These are phyloP conservation scores for Pomacea canaliculata DNA, from an alignment of 2,888 invertebrate species.

Conservation along the genomic window DNA sequence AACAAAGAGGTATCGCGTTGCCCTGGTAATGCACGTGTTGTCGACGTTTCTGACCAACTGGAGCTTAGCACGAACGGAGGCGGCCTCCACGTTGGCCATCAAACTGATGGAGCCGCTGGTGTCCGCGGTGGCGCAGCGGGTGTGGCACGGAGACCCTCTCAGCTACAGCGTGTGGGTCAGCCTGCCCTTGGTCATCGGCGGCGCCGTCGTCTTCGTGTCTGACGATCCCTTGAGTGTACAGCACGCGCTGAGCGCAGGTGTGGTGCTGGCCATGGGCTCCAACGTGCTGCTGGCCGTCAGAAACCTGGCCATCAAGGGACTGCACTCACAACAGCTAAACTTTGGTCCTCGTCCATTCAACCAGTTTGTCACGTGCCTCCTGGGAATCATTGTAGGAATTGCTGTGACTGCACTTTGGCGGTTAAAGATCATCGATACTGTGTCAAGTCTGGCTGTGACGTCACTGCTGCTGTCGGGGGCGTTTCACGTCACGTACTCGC, in stretches of 20 bases:
- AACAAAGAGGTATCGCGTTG: background rate
- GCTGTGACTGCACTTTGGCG: background rate
- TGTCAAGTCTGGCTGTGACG: background rate
- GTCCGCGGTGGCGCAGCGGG: slow-evolving; percentile 36
- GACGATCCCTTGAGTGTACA: slow-evolving; percentile 18
- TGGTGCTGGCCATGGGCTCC: slow-evolving; percentile 38
- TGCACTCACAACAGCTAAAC: background rate
- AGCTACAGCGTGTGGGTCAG: slow-evolving; percentile 26
- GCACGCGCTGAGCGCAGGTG: slow-evolving; percentile 28
- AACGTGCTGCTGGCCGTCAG: slow-evolving; percentile 39
- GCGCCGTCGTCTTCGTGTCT: slow-evolving; percentile 37
- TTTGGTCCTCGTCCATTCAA: no score
- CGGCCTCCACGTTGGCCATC: slow-evolving; percentile 45
- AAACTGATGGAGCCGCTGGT: slow-evolving; percentile 46
- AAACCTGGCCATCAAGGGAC: slow-evolving; percentile 39
- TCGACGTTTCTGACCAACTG: slow-evolving; percentile 42
- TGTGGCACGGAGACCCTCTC: slow-evolving; percentile 32
- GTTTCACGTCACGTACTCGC: slow-evolving; percentile 44
- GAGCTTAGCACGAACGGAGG: slow-evolving; percentile 39
- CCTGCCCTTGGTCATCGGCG: slow-evolving; percentile 38
- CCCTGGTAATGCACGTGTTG: slow-evolving; percentile 27
- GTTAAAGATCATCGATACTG: background rate
- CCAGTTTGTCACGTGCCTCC: background rate
- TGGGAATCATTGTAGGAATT: background rate
- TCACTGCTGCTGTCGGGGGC: slow-evolving; percentile 28